Evolutionary conservation across 2,797 vertebrate species (phyloP), one percentile per base, ranked within the genome.

Genomic region (Phoxinus dragarum): DNA sequence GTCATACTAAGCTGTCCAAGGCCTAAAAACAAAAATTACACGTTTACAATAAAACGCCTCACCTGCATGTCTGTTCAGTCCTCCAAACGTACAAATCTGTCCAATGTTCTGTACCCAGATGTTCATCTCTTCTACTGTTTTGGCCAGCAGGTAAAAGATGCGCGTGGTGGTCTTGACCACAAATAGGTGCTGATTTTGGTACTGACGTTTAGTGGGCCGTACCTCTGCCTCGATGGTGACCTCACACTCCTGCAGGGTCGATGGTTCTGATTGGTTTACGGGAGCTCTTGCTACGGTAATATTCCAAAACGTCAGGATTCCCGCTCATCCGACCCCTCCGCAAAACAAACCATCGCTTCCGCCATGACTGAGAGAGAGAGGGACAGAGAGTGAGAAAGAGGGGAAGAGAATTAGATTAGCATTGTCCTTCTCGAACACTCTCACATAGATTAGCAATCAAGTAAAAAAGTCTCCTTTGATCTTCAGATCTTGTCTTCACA

Each of bases 311-410:
- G 0, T 99, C 98, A 0, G 97, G 98, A 87, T 99, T 97, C 0
- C 98, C 98, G 0, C 97, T 97, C 98, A 99, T 97, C 75, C 98
- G 97, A 38, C 98, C 98, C 78, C 96, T 93, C 56, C 98, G 97
- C 36, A 99, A 95, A 82, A 99, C 97, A 3, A 99, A 99, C 98
- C 98, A 99, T 72, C 98, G 97, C 91, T 97, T 98, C 88, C 98
- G 93, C 98, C 98, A 99, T 7, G 97, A 97, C 98, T 99, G 93
- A 7, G 27, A 80, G 82, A 77, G 38, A 88, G 49, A 90, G 40
- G 27, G 67, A 86, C 12, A 71, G 68, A 64, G n/a, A 68, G 42
- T 44, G 44, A 84, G 40, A 9, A 47, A 68, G 56, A 68, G 42
- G 17, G 27, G 52, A 69, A 68, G 56, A 79, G 52, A 69, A 56